Conservation (phyloP, 2,797 vertebrate genomes). For the Acanthornis magna region DNA sequence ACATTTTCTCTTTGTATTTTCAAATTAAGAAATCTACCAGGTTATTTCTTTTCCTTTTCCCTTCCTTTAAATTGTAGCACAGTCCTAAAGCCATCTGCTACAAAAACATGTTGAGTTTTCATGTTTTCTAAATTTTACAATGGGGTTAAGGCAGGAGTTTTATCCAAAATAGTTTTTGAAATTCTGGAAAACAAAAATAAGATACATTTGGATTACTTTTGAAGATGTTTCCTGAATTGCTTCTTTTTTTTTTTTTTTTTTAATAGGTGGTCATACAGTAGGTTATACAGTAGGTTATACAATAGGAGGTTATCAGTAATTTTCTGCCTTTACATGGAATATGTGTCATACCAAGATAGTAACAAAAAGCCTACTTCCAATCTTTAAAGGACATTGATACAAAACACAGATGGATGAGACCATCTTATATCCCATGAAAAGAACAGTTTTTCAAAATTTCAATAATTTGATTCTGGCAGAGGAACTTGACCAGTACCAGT, state of each 20-base stretch:
- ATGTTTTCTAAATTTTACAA: background rate
- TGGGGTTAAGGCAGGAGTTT: background rate
- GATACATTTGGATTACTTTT: background rate
- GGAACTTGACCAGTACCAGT: background rate
- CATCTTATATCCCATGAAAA: background rate
- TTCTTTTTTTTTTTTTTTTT: background rate
- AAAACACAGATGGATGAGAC: background rate
- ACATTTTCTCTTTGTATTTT: background rate
- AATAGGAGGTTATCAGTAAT: too few relatives aligned
- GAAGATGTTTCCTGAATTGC: background rate
- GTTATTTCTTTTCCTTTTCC: background rate
- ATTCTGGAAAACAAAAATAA: background rate
- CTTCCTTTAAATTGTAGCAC: background rate
- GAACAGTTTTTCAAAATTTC: background rate
- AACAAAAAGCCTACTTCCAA: background rate
- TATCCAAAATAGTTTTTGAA: background rate
- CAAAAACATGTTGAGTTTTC: background rate
- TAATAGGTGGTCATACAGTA: background rate
- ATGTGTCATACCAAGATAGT: background rate
- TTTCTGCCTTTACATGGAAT: background rate
- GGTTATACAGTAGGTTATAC: too few relatives aligned
- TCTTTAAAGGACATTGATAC: background rate
- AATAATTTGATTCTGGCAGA: background rate
- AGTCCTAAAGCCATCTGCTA: background rate
- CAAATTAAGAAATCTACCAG: background rate